A percentile compares a stretch with the other conserved stretches of the same genome.
Evolutionary conservation across 92 coral and sea anemone genomes (phyloP).

Genomic region (Phenganax stokvisi): DNA sequence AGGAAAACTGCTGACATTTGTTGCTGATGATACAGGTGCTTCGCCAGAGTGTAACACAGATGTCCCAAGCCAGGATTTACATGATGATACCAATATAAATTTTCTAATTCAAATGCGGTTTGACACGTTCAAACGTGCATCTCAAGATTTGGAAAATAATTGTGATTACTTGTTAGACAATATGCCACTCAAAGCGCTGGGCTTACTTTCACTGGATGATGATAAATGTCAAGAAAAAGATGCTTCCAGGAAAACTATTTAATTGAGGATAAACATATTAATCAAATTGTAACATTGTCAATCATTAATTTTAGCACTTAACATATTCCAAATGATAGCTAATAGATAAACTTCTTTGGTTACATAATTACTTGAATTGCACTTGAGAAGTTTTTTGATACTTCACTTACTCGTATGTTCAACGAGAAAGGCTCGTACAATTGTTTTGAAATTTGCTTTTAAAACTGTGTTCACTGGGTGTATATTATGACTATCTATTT

Average conservation of each 20-base stretch:
- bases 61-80: not conserved
- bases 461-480: too few species aligned
- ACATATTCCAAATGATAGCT: too few species aligned
- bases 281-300: not conserved
- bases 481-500: not conserved
- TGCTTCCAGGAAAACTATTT: too few species aligned
- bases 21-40: not conserved
- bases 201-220: not conserved
- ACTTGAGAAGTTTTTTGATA: too few species aligned
- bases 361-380: too few species aligned
- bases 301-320: too few species aligned
- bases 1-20: not conserved
- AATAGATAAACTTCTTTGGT: too few species aligned
- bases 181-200: slow-evolving; percentile 7
- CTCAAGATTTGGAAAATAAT: slow-evolving; percentile 20
- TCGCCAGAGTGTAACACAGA: not conserved
- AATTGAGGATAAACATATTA: not conserved
- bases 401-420: too few species aligned
- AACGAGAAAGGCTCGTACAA: too few species aligned
- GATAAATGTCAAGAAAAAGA: not conserved
- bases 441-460: too few species aligned
- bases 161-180: slow-evolving; percentile 35
- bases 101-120: slow-evolving; percentile 23
- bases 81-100: slow-evolving; percentile 20
- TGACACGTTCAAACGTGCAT: slow-evolving; percentile 27